phyloP scores from a whole-genome alignment of 2,888 invertebrate genomes.

The Linnaemya tessellans region DNA sequence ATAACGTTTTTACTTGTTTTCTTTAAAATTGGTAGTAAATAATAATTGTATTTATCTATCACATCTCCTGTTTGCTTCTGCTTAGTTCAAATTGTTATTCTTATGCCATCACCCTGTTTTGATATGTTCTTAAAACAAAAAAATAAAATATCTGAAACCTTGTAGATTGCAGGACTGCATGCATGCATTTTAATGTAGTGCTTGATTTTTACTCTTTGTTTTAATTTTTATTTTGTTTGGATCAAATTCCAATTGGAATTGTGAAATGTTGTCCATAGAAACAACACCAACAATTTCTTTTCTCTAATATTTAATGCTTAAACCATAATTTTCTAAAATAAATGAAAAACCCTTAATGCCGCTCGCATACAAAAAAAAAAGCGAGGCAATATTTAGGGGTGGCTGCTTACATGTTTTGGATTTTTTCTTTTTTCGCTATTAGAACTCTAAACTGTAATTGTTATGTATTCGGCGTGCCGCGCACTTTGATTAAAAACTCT shows the following conservation, averaged over 20 bases:
- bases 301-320: constrained; percentile 60
- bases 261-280: constrained; percentile 25
- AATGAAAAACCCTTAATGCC: constrained; percentile 55
- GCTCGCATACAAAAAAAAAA: constrained; percentile 7
- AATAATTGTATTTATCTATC: too few relatives aligned
- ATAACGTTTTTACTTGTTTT: too few relatives aligned
- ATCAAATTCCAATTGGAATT: constrained; percentile 67
- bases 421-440: constrained; percentile 34
- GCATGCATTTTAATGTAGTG: constrained; percentile 57
- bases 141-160: neutral
- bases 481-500: constrained; percentile 69
- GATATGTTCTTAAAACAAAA: neutral
- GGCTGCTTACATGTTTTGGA: constrained; percentile 36
- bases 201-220: neutral
- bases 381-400: constrained; percentile 44
- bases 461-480: constrained; percentile 30
- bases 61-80: too few relatives aligned
- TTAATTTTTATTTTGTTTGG: constrained; percentile 1
- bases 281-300: constrained; percentile 17
- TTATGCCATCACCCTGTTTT: constrained; percentile 6
- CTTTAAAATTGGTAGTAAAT: too few relatives aligned
- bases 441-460: constrained; percentile 62
- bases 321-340: constrained; percentile 61
- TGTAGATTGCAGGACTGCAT: constrained; percentile 23
- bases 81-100: too few relatives aligned